Evolutionary conservation across 92 coral and sea anemone species (phyloP).

Genomic region (Zoanthus sociatus): DNA sequence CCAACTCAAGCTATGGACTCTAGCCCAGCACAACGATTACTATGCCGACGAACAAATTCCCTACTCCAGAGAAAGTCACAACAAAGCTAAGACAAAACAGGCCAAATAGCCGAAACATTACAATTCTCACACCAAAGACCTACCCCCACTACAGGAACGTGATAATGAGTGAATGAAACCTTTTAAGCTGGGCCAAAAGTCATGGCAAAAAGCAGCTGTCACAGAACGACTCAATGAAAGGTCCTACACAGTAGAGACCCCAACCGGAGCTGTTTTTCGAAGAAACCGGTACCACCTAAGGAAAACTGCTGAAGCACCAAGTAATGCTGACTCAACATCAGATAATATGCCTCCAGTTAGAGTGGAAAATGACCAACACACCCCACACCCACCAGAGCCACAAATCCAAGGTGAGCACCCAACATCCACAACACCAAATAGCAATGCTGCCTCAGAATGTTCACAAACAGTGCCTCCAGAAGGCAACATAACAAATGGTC

Average conservation of each 20-base stretch:
- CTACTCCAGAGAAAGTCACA: no score
- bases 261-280: constrained; percentile 37
- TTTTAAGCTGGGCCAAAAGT: constrained; percentile 38
- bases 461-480: background rate
- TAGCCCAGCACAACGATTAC: no score
- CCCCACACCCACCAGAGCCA: constrained; percentile 2
- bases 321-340: no score
- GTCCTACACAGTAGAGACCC: constrained; percentile 47
- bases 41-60: no score
- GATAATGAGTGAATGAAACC: constrained; percentile 54
- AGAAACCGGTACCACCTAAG: constrained; percentile 48
- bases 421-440: background rate
- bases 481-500: no score
- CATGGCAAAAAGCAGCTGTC: constrained; percentile 51
- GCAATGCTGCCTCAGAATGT: background rate
- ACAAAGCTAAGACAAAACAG: constrained; percentile 1
- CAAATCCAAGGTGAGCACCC: background rate
- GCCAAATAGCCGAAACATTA: constrained; percentile 16
- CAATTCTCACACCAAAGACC: constrained; percentile 34
- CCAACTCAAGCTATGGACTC: no score
- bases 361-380: background rate
- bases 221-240: constrained; percentile 45
- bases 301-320: constrained; percentile 27
- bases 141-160: background rate
- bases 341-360: background rate